Percentiles rank a stretch among this genome's conserved stretches.
These are phyloP conservation scores for Cosmia pyralina DNA, from an alignment of 2,888 invertebrate genomes.

Conservation along the genomic window DNA sequence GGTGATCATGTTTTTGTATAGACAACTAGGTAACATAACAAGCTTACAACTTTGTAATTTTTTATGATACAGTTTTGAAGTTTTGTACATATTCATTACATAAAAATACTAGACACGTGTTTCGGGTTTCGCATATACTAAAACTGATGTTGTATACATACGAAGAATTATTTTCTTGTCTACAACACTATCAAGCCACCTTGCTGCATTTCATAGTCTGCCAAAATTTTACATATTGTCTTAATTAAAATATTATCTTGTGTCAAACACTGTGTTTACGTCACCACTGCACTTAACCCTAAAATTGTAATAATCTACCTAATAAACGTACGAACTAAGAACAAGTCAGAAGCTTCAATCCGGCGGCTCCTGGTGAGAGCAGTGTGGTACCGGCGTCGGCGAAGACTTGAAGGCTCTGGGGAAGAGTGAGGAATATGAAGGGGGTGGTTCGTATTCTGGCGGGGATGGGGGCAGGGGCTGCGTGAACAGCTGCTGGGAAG, in stretches of 20 bases:
- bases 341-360: constrained; percentile 73
- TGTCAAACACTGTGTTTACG: constrained; percentile 47
- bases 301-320: constrained; percentile 74
- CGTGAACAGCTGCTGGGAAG: constrained; percentile 82
- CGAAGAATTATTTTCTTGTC: constrained; percentile 17
- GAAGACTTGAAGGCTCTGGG: constrained; percentile 88
- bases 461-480: constrained; percentile 84
- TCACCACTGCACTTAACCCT: constrained; percentile 48
- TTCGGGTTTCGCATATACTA: too few relatives aligned
- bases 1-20: too few relatives aligned
- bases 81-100: too few relatives aligned
- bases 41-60: too few relatives aligned
- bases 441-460: constrained; percentile 92
- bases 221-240: not conserved
- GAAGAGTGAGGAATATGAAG: constrained; percentile 92
- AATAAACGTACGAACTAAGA: constrained; percentile 61
- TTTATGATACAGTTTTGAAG: too few relatives aligned
- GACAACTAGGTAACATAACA: too few relatives aligned
- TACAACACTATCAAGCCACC: not conserved
- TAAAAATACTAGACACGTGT: too few relatives aligned
- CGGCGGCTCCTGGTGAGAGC: constrained; percentile 86
- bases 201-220: constrained; percentile 2
- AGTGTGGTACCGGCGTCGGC: constrained; percentile 85
- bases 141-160: constrained; percentile 4
- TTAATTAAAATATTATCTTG: constrained; percentile 22